Evolutionary conservation across 2,797 vertebrate genomes (phyloP).

Genomic region (Heliangelus exortis): DNA sequence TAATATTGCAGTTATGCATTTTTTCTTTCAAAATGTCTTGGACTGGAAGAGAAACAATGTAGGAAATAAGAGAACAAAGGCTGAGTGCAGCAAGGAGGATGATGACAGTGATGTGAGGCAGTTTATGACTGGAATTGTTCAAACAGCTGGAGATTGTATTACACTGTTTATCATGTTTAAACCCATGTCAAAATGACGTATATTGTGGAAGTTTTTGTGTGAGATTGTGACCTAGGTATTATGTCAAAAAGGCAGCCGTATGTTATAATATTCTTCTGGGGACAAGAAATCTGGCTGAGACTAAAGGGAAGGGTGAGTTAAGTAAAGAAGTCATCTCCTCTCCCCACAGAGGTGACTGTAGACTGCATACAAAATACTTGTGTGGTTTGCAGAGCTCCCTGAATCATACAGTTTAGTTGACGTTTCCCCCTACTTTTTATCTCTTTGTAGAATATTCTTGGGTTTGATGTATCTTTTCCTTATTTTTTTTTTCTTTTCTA

Average conservation of each 20-base stretch:
- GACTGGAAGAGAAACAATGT: constrained; percentile 1
- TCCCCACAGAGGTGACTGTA: not conserved
- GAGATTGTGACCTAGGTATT: constrained; percentile 53
- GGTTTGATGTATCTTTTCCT: not conserved
- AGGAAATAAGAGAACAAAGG: constrained; percentile 43
- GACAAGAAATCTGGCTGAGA: constrained; percentile 43
- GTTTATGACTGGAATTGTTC: constrained; percentile 57
- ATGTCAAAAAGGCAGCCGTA: constrained; percentile 43
- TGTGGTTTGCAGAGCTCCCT: constrained; percentile 8
- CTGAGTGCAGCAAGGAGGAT: not conserved
- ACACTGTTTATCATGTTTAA: constrained; percentile 70
- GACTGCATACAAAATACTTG: constrained; percentile 12
- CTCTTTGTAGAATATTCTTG: not conserved
- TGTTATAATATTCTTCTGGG: constrained; percentile 51
- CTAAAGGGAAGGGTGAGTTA: constrained; percentile 1
- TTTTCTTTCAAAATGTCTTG: not conserved
- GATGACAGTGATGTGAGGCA: constrained; percentile 56
- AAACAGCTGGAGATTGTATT: constrained; percentile 69
- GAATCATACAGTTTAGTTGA: not conserved
- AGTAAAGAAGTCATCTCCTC: not conserved
- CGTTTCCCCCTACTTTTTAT: not conserved
- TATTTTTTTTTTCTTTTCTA: not conserved
- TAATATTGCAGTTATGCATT: not conserved
- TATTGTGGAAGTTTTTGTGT: constrained; percentile 43
- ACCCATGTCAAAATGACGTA: constrained; percentile 58